Percentiles rank a stretch among this genome's conserved stretches.
Evolutionary conservation across 2,888 invertebrate species (phyloP).

Genomic region (Podabrus alpinus): DNA sequence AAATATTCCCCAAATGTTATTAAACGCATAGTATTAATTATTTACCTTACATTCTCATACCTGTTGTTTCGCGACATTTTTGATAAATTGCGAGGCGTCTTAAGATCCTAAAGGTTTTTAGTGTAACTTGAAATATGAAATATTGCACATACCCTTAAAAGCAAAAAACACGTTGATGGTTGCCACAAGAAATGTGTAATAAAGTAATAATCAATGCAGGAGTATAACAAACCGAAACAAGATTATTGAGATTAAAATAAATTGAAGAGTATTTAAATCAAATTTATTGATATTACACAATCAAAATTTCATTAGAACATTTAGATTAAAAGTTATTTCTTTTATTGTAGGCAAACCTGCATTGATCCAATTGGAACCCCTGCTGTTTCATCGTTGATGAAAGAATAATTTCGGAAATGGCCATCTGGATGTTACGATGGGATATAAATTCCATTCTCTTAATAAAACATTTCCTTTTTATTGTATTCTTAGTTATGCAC

Average conservation of each 20-base stretch:
- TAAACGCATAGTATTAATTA: background rate
- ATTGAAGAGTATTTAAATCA: background rate
- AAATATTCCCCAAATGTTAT: background rate
- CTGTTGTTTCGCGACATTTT: background rate
- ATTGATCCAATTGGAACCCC: background rate
- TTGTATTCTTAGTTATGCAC: background rate
- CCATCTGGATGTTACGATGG: background rate
- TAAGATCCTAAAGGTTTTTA: background rate
- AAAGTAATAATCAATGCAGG: no score
- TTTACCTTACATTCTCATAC: background rate
- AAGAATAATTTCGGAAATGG: background rate
- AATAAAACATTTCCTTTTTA: background rate
- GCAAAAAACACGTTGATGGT: background rate
- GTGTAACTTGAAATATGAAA: no score
- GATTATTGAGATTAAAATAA: no score
- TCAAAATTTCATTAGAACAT: background rate
- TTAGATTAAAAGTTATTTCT: background rate
- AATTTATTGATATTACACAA: background rate
- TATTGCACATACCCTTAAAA: no score
- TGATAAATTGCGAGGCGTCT: background rate
- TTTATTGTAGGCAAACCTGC: background rate
- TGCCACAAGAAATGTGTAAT: background rate
- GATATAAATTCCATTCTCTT: background rate
- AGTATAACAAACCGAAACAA: no score
- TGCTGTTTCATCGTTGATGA: background rate